Conservation (phyloP, 2,113 vertebrate species). For the Piprites chloris region DNA sequence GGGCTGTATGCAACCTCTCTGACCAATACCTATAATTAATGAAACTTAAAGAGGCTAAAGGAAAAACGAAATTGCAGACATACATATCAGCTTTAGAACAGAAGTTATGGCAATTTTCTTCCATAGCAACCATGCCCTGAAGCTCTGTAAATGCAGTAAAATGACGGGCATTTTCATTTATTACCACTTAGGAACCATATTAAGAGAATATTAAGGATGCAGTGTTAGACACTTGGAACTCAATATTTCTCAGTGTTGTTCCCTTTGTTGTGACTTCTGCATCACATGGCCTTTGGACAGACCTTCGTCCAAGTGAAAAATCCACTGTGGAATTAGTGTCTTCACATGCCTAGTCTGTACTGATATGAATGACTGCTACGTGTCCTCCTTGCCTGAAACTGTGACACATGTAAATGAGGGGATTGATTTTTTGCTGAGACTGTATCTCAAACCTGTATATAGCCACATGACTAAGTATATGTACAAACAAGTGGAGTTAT, state of each 20-base stretch:
- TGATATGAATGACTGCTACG: background rate
- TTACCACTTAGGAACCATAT: constrained; percentile 25
- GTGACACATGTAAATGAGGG: background rate
- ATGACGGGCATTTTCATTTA: constrained; percentile 7
- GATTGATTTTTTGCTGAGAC: background rate
- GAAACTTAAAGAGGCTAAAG: constrained; percentile 26
- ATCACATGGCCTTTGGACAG: background rate
- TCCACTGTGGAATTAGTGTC: background rate
- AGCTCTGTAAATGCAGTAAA: constrained; percentile 12
- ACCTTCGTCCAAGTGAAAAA: background rate
- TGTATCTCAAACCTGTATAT: background rate
- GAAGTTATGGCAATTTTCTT: constrained; percentile 32
- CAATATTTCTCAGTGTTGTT: background rate
- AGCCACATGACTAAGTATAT: background rate
- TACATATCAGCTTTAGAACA: background rate
- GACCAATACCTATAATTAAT: constrained; percentile 41
- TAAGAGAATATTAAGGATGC: constrained; percentile 8
- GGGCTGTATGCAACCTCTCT: background rate
- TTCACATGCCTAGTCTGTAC: background rate
- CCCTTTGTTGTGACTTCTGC: background rate
- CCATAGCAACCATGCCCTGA: constrained; percentile 18
- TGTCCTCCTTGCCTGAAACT: background rate
- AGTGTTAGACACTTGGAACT: background rate
- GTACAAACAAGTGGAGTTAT: background rate
- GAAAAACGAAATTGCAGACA: constrained; percentile 41